These are phyloP conservation scores for Mormyrus hasselquistii DNA, from an alignment of 2,797 vertebrate species.

Conservation along the genomic window DNA sequence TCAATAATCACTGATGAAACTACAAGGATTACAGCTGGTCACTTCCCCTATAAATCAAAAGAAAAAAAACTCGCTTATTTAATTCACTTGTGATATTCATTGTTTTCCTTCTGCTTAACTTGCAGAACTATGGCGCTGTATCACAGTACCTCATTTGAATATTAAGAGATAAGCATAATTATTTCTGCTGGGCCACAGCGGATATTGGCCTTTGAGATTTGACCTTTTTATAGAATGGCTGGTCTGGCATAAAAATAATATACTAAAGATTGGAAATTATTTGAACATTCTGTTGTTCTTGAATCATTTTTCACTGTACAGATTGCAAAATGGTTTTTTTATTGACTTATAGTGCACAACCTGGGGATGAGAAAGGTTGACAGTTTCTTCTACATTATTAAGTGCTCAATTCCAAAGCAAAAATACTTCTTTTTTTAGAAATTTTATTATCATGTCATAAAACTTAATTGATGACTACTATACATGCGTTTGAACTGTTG, in stretches of 20 bases:
- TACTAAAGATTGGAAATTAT: not conserved
- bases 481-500: not conserved
- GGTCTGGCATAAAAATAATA: constrained; percentile 8
- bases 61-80: not conserved
- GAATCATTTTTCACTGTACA: not conserved
- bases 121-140: not conserved
- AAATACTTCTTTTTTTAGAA: constrained; percentile 19
- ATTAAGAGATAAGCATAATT: constrained; percentile 3
- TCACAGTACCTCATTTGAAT: not conserved
- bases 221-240: not conserved
- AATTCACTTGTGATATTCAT: not conserved
- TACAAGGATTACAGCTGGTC: not conserved
- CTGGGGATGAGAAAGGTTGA: not conserved
- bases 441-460: constrained; percentile 13
- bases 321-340: not conserved
- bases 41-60: not conserved
- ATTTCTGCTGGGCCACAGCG: not conserved
- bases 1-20: not conserved
- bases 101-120: constrained; percentile 2
- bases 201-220: constrained; percentile 4
- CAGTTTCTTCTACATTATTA: constrained; percentile 36
- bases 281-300: not conserved
- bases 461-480: not conserved
- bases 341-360: not conserved
- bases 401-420: constrained; percentile 14